Evolutionary conservation across 2,888 invertebrate genomes (phyloP).

Genomic region (Coenonympha glycerion): DNA sequence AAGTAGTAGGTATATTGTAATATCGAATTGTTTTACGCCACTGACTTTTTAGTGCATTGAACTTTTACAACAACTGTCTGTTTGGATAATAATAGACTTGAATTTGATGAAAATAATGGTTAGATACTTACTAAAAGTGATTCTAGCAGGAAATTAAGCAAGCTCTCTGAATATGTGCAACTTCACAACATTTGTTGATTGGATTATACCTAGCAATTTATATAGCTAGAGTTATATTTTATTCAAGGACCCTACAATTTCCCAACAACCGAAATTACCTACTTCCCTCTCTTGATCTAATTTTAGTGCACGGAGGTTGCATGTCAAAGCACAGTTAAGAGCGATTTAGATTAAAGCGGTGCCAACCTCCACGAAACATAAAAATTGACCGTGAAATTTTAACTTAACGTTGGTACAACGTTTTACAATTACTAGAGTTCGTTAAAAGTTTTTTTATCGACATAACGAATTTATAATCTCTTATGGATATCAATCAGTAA

Average conservation of each 20-base stretch:
- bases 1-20: too few species aligned
- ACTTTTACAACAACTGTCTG: too few species aligned
- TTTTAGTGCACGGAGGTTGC: constrained; percentile 44
- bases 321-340: constrained; percentile 56
- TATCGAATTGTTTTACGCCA: too few species aligned
- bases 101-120: too few species aligned
- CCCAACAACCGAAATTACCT: constrained; percentile 41
- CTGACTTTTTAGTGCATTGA: too few species aligned
- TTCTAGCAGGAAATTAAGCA: too few species aligned
- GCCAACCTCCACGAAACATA: constrained; percentile 68
- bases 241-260: constrained; percentile 31
- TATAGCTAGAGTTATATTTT: neutral
- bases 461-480: constrained; percentile 33
- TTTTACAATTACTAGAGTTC: constrained; percentile 37
- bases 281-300: constrained; percentile 48
- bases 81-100: too few species aligned
- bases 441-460: constrained; percentile 42
- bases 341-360: constrained; percentile 67
- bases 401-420: constrained; percentile 53
- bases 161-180: too few species aligned
- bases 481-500: constrained; percentile 27
- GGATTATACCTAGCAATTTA: neutral
- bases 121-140: too few species aligned
- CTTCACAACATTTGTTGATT: neutral
- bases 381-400: constrained; percentile 74